phyloP scores from a whole-genome alignment of 1,140 invertebrate species.

The Cotesia typhae region DNA sequence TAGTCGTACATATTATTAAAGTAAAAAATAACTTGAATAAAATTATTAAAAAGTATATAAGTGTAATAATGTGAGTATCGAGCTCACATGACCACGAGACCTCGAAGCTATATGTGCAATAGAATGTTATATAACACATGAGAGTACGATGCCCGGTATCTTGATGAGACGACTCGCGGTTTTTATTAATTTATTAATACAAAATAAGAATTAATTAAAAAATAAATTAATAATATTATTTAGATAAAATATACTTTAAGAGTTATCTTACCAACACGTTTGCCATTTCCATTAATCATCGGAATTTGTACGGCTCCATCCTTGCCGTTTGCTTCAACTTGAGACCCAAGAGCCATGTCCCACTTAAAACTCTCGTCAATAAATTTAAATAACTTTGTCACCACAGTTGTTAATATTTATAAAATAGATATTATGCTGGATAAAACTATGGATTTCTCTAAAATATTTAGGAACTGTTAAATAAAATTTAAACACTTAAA shows the following conservation, averaged over 20 bases:
- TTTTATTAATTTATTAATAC: background rate
- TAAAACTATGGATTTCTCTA: constrained; percentile 6
- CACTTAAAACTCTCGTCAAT: constrained; percentile 24
- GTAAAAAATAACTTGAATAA: background rate
- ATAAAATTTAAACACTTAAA: background rate
- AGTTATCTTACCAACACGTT: constrained; percentile 45
- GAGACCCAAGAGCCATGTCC: constrained; percentile 62
- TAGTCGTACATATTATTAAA: background rate
- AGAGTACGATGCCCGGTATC: constrained; percentile 27
- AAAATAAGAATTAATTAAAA: background rate
- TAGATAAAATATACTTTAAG: constrained; percentile 24
- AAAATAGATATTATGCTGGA: constrained; percentile 11
- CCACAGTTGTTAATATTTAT: background rate
- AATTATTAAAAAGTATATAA: background rate
- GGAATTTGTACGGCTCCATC: constrained; percentile 56
- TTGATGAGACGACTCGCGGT: background rate
- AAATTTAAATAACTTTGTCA: constrained; percentile 1
- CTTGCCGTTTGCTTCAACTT: constrained; percentile 56
- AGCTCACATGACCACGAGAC: constrained; percentile 38
- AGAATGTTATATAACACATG: constrained; percentile 35
- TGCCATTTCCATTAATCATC: constrained; percentile 52
- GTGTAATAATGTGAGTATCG: background rate
- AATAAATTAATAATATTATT: background rate
- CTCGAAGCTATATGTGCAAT: constrained; percentile 23
- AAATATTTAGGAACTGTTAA: background rate